Percentiles rank a stretch among this genome's conserved stretches.
Evolutionary conservation across 1,140 invertebrate genomes (phyloP).

Genomic region (Zaprionus ghesquierei): DNA sequence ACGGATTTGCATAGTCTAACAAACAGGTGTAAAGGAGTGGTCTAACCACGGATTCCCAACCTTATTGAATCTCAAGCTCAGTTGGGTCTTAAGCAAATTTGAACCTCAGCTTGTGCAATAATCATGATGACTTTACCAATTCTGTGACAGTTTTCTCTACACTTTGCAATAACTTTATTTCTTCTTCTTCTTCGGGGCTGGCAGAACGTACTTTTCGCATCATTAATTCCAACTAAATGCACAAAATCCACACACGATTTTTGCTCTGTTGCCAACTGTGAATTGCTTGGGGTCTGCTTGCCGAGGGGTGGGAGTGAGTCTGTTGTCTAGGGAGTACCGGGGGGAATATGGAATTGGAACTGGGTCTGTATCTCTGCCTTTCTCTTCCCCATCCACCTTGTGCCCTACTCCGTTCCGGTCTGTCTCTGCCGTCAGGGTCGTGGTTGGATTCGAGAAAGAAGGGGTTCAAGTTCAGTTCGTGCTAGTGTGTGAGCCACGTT

Average conservation of each 20-base stretch:
- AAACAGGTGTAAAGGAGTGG: no score
- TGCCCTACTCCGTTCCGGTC: background rate
- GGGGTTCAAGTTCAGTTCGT: slow-evolving; percentile 29
- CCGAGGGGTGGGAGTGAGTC: background rate
- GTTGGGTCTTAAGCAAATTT: background rate
- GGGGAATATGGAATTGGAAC: background rate
- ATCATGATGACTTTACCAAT: background rate
- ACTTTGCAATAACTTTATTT: background rate
- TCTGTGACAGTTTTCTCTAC: background rate
- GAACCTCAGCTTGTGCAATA: background rate
- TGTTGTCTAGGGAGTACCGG: background rate
- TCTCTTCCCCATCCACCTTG: no score
- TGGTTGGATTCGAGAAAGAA: no score
- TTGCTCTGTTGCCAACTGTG: slow-evolving; percentile 10
- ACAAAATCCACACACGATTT: slow-evolving; percentile 40
- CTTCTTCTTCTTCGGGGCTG: background rate
- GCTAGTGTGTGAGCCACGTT: slow-evolving; percentile 43
- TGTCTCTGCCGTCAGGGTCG: background rate
- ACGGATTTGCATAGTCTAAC: background rate
- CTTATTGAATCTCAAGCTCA: no score
- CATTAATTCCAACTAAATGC: slow-evolving; percentile 54
- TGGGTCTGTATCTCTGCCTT: background rate
- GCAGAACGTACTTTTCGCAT: slow-evolving; percentile 41
- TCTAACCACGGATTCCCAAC: no score
- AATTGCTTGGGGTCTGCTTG: slow-evolving; percentile 14